Evolutionary conservation across 2,113 vertebrate species (phyloP).

Genomic region (Mionectes macconnelli): DNA sequence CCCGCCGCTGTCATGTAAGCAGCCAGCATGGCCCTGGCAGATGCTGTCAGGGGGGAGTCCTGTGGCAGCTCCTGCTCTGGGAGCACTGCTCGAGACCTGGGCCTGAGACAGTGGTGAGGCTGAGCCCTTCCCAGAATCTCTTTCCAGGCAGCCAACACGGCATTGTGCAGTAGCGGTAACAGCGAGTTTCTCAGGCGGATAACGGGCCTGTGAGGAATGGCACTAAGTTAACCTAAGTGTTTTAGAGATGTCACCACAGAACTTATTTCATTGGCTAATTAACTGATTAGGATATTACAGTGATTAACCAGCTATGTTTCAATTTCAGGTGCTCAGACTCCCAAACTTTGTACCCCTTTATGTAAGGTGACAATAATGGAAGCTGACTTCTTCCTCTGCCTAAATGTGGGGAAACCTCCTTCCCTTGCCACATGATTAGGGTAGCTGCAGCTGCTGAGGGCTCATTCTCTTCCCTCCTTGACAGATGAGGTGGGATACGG

Average conservation of each 20-base stretch:
- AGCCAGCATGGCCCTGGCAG: neutral
- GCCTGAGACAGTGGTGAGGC: neutral
- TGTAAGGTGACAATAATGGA: neutral
- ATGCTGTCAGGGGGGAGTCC: neutral
- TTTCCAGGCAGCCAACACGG: neutral
- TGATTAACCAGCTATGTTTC: neutral
- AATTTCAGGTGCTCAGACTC: neutral
- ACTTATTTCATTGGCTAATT: neutral
- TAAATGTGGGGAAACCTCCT: neutral
- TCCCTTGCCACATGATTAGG: neutral
- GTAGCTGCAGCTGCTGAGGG: neutral
- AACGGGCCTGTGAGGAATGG: fast-evolving
- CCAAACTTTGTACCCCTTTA: neutral
- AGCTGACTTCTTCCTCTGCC: neutral
- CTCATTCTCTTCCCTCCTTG: neutral
- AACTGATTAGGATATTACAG: neutral
- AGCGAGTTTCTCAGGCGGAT: fast-evolving
- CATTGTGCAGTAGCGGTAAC: fast-evolving
- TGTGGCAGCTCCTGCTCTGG: neutral
- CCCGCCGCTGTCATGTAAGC: neutral
- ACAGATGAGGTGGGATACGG: neutral
- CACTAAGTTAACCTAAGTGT: neutral
- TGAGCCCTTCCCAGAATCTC: neutral
- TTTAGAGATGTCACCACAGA: neutral
- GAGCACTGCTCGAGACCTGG: neutral